A percentile compares a stretch with the other conserved stretches of the same genome.
phyloP scores from a whole-genome alignment of 2,113 vertebrate species.

The Picathartes gymnocephalus region DNA sequence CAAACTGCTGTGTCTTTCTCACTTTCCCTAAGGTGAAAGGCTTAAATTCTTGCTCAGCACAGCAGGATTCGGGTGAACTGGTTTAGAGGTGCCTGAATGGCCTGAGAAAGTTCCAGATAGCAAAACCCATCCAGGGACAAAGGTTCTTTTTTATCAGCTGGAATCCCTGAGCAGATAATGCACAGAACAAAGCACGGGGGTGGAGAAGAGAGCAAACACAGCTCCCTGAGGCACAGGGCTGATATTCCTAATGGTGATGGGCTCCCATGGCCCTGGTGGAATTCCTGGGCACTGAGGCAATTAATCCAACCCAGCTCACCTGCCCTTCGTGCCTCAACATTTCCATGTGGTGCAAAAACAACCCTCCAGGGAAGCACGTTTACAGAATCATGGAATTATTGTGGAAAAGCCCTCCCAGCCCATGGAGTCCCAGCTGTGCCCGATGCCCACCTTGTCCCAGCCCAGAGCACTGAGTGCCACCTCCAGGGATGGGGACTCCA shows the following conservation, averaged over 20 bases:
- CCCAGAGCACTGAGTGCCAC: background rate
- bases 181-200: background rate
- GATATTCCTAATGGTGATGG: background rate
- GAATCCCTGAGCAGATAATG: background rate
- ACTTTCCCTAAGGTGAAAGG: background rate
- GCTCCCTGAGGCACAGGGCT: background rate
- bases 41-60: background rate
- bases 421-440: fast-evolving
- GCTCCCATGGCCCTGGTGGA: background rate
- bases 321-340: background rate
- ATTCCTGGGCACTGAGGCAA: background rate
- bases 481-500: fast-evolving
- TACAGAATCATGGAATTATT: background rate
- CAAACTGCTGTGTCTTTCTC: background rate
- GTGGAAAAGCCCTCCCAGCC: background rate
- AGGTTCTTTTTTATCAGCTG: background rate
- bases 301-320: background rate
- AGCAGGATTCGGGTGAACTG: background rate
- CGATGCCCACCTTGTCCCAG: fast-evolving
- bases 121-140: background rate
- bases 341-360: background rate
- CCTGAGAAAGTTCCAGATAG: background rate
- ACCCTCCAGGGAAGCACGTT: background rate
- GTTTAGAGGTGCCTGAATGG: background rate
- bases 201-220: background rate